Percentiles rank a stretch among this genome's conserved stretches.
phyloP scores from a whole-genome alignment of 2,888 invertebrate species.

The Mayetiola destructor region DNA sequence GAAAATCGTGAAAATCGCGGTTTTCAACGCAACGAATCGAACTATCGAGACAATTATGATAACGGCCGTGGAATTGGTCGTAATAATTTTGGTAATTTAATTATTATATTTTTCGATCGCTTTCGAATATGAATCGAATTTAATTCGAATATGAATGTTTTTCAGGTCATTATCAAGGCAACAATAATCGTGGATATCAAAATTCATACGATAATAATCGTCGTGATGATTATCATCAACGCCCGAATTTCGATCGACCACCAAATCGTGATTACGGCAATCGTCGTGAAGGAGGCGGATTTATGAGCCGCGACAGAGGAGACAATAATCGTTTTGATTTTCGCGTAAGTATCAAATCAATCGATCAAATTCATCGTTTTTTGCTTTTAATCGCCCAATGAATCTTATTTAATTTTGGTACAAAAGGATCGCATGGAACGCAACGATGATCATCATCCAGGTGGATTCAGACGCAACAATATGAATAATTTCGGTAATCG shows the following conservation, averaged over 20 bases:
- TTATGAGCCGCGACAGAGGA: slow-evolving; percentile 15
- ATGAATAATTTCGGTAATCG: slow-evolving; percentile 5
- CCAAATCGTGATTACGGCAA: slow-evolving; percentile 18
- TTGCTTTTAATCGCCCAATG: background rate
- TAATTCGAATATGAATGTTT: no score
- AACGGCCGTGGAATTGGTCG: background rate
- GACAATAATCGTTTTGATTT: slow-evolving; percentile 8
- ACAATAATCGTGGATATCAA: slow-evolving; percentile 24
- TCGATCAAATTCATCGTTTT: background rate
- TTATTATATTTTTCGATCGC: background rate
- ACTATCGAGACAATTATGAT: background rate
- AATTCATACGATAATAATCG: slow-evolving; percentile 20
- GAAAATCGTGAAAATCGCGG: slow-evolving; percentile 15
- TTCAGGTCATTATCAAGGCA: slow-evolving; percentile 7
- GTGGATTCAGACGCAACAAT: background rate
- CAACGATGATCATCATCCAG: slow-evolving; percentile 2
- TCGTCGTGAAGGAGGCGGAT: slow-evolving; percentile 14
- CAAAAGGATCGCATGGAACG: slow-evolving; percentile 8
- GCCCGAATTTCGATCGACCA: slow-evolving; percentile 15
- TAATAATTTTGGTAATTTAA: slow-evolving; percentile 12
- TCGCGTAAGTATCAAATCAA: background rate
- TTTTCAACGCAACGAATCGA: background rate
- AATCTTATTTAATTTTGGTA: background rate
- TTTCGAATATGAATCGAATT: background rate
- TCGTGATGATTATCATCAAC: background rate